These are phyloP conservation scores for Protosalanx chinensis DNA, from an alignment of 2,797 vertebrate genomes.

Conservation along the genomic window DNA sequence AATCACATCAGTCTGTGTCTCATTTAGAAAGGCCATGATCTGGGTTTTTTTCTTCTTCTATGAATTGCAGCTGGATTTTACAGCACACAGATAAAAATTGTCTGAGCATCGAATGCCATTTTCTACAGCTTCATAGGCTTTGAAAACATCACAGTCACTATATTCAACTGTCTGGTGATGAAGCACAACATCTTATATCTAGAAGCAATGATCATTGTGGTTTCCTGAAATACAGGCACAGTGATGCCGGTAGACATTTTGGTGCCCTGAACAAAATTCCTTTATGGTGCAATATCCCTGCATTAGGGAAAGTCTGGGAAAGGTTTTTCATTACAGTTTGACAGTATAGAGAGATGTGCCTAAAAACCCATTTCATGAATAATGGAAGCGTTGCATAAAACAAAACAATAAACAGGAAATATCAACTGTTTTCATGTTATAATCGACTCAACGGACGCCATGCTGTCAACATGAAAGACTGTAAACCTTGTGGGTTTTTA, in stretches of 20 bases:
- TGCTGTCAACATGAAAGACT: constrained; percentile 40
- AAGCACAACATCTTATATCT: neutral
- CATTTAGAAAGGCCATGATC: constrained; percentile 21
- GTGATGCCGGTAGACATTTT: no score
- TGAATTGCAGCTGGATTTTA: neutral
- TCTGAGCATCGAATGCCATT: neutral
- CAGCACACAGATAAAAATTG: constrained; percentile 15
- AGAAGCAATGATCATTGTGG: constrained; percentile 13
- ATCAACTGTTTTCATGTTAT: constrained; percentile 25
- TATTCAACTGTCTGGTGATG: neutral
- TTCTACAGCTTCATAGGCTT: neutral
- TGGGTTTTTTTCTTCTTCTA: neutral
- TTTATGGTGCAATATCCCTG: neutral
- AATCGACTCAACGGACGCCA: constrained; percentile 13
- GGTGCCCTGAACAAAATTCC: no score
- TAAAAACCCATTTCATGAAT: constrained; percentile 56
- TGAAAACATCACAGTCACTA: neutral
- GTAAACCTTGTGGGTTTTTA: constrained; percentile 36
- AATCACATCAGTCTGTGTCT: constrained; percentile 28
- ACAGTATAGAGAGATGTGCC: constrained; percentile 36
- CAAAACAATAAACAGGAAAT: constrained; percentile 32
- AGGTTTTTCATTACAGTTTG: constrained; percentile 6
- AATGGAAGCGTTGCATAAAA: constrained; percentile 51
- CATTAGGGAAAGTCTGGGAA: constrained; percentile 25
- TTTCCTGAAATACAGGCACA: constrained; percentile 23